Conservation (phyloP, 2,888 invertebrate genomes). For the Brenthis ino region DNA sequence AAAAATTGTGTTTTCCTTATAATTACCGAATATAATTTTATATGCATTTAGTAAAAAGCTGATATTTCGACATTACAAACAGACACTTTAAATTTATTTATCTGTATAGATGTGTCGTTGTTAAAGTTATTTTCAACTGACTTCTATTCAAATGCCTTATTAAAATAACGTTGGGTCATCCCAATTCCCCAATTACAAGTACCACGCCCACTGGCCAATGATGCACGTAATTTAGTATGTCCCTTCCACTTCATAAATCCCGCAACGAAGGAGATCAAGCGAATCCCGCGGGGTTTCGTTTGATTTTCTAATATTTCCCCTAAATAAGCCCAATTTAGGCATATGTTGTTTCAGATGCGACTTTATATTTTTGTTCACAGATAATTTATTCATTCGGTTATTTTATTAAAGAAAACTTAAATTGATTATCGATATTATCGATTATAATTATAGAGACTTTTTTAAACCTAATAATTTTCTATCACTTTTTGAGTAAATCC, state of each 20-base stretch:
- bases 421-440: too few relatives aligned
- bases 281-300: constrained; percentile 13
- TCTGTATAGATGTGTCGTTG: too few relatives aligned
- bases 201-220: constrained; percentile 25
- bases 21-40: too few relatives aligned
- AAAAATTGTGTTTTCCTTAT: too few relatives aligned
- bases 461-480: too few relatives aligned
- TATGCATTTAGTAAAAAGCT: too few relatives aligned
- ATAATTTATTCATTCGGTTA: not conserved
- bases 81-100: too few relatives aligned
- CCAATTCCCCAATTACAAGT: constrained; percentile 24
- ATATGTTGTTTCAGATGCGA: constrained; percentile 9
- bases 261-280: constrained; percentile 19
- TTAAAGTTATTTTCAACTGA: too few relatives aligned
- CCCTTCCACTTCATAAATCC: constrained; percentile 38
- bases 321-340: not conserved
- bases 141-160: not conserved
- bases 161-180: constrained; percentile 7
- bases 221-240: constrained; percentile 35
- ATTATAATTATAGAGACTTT: too few relatives aligned
- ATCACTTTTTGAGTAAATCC: too few relatives aligned
- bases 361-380: not conserved
- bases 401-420: too few relatives aligned
- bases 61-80: too few relatives aligned
- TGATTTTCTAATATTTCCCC: constrained; percentile 14